A percentile compares a stretch with the other conserved stretches of the same genome.
Conservation (phyloP, 2,888 invertebrate species). For the Drosophila koepferae region DNA sequence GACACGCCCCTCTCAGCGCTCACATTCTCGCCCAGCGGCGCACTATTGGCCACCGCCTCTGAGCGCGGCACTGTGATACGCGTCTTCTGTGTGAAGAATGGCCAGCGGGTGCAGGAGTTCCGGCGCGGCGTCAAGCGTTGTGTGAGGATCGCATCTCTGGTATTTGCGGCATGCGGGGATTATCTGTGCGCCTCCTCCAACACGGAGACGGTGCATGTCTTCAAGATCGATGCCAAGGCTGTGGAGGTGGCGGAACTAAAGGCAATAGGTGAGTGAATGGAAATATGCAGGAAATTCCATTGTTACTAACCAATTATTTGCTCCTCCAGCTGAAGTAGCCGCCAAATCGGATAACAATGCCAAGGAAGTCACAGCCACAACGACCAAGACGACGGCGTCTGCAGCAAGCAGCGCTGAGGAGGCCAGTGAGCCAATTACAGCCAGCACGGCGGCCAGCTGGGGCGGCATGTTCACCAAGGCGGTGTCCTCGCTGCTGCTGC, state of each 20-base stretch:
- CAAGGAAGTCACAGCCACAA: conserved; percentile 25
- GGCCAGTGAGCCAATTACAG: conserved; percentile 19
- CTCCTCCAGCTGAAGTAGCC: conserved; percentile 62
- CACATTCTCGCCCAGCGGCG: conserved; percentile 83
- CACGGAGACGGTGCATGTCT: conserved; percentile 85
- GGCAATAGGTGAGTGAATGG: conserved; percentile 57
- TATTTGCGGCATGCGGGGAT: conserved; percentile 82
- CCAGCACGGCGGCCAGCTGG: conserved; percentile 70
- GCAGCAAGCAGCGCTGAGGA: not conserved
- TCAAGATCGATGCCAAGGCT: conserved; percentile 82
- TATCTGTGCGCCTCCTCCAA: conserved; percentile 85
- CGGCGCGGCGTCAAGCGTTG: conserved; percentile 84
- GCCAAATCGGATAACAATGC: conserved; percentile 55
- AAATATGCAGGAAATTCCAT: too few relatives aligned
- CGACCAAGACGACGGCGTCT: conserved; percentile 2
- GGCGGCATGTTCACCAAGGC: conserved; percentile 84
- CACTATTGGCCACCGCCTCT: conserved; percentile 84
- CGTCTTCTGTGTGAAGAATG: conserved; percentile 85
- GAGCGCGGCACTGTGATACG: conserved; percentile 85
- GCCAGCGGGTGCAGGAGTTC: conserved; percentile 84
- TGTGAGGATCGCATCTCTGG: conserved; percentile 84
- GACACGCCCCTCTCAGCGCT: conserved; percentile 84
- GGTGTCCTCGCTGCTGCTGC: conserved; percentile 83
- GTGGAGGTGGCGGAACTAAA: conserved; percentile 82
- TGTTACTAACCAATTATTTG: too few relatives aligned